Conservation (phyloP, 1,140 invertebrate species). For the Macrobrachium nipponense region DNA sequence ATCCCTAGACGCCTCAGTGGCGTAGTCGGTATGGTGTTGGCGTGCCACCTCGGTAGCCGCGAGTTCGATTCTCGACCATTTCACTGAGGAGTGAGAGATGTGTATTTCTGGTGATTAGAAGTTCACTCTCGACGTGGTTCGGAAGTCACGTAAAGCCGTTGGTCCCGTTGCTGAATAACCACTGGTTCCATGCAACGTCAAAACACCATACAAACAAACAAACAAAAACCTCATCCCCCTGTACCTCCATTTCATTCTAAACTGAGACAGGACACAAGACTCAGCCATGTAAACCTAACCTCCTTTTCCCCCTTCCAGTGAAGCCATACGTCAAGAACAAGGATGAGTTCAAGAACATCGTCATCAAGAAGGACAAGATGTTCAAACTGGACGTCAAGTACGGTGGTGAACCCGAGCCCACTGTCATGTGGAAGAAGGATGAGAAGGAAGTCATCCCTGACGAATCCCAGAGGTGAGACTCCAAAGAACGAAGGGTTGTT, state of each 20-base stretch:
- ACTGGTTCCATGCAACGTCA: too few relatives aligned
- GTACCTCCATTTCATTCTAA: not conserved
- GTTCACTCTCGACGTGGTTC: too few relatives aligned
- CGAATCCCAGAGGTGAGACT: constrained; percentile 65
- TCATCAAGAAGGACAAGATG: constrained; percentile 93
- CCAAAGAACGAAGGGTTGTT: not conserved
- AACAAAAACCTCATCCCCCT: not conserved
- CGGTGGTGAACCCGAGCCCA: constrained; percentile 93
- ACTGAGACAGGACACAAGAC: not conserved
- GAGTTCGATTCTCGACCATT: too few relatives aligned
- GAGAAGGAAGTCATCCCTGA: constrained; percentile 81
- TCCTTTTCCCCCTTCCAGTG: constrained; percentile 39
- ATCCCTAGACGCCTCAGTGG: too few relatives aligned
- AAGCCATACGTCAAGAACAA: constrained; percentile 64
- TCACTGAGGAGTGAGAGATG: too few relatives aligned
- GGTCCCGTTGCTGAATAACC: too few relatives aligned
- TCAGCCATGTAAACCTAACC: not conserved
- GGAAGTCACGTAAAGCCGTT: too few relatives aligned
- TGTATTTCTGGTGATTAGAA: too few relatives aligned
- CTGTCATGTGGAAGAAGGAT: constrained; percentile 84
- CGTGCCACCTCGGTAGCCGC: too few relatives aligned
- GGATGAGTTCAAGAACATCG: constrained; percentile 82
- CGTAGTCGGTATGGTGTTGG: too few relatives aligned
- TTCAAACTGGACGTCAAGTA: constrained; percentile 95
- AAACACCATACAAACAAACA: not conserved